Evolutionary conservation across 2,888 invertebrate species (phyloP).

Genomic region (Yponomeuta plumbellus): DNA sequence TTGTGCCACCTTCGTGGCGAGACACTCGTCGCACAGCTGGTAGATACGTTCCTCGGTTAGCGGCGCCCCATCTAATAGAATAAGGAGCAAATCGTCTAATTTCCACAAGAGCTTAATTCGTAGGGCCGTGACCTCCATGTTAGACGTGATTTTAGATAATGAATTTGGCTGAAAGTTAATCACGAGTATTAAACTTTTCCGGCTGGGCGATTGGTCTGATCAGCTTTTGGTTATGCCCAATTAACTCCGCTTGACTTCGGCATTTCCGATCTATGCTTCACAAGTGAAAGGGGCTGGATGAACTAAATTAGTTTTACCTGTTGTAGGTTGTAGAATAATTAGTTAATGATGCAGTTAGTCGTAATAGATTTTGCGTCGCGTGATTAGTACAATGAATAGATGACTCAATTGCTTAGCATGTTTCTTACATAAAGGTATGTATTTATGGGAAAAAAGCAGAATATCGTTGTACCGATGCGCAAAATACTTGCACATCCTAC

Average conservation of each 20-base stretch:
- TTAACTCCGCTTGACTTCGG: no score
- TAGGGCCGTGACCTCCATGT: background rate
- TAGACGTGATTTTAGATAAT: background rate
- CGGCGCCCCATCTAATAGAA: constrained; percentile 57
- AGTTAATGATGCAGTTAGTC: background rate
- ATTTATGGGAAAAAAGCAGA: no score
- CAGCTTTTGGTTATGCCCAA: no score
- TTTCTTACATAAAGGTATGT: background rate
- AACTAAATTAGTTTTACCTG: background rate
- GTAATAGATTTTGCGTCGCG: background rate
- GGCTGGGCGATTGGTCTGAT: background rate
- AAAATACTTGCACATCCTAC: no score
- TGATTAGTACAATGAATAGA: background rate
- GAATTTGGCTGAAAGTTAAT: no score
- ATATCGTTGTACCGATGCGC: no score
- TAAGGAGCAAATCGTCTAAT: constrained; percentile 40
- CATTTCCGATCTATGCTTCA: background rate
- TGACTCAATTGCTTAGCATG: background rate
- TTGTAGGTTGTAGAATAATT: background rate
- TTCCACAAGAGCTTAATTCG: constrained; percentile 28
- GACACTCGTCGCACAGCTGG: constrained; percentile 85
- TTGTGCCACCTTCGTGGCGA: constrained; percentile 80
- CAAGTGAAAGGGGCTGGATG: background rate
- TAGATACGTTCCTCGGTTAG: constrained; percentile 86
- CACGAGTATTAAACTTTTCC: no score